These are phyloP conservation scores for Caenorhabditis zanzibari DNA, from an alignment of 2,888 invertebrate species.

Conservation along the genomic window DNA sequence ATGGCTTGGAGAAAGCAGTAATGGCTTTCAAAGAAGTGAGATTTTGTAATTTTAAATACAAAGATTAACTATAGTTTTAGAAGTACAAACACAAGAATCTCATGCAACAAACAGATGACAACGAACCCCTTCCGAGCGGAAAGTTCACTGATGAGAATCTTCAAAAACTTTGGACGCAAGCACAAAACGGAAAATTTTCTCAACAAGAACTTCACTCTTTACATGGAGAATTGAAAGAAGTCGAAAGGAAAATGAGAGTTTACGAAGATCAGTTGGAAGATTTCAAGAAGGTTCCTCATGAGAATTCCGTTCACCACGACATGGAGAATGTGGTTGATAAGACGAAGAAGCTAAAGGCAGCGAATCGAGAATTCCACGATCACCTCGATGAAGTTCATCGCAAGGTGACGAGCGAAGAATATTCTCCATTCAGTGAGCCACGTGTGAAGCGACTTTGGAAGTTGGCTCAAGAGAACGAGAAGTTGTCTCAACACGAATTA, in stretches of 20 bases:
- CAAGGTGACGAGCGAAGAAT: slow-evolving; percentile 58
- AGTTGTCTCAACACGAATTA: slow-evolving; percentile 68
- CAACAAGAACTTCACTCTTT: slow-evolving; percentile 70
- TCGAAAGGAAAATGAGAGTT: slow-evolving; percentile 64
- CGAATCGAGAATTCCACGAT: slow-evolving; percentile 57
- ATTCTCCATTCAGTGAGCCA: slow-evolving; percentile 74
- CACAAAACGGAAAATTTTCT: slow-evolving; percentile 71
- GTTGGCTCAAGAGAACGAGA: slow-evolving; percentile 69
- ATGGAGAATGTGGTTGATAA: slow-evolving; percentile 28
- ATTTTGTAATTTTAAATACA: slow-evolving; percentile 5
- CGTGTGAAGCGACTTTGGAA: slow-evolving; percentile 79
- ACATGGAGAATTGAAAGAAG: slow-evolving; percentile 70
- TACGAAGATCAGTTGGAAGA: slow-evolving; percentile 69
- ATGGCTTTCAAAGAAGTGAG: slow-evolving; percentile 79
- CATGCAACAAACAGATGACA: slow-evolving; percentile 47
- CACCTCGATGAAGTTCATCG: slow-evolving; percentile 64
- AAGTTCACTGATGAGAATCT: slow-evolving; percentile 75
- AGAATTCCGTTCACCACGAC: slow-evolving; percentile 69
- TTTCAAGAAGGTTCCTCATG: slow-evolving; percentile 71
- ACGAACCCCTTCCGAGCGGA: slow-evolving; percentile 51
- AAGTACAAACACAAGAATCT: slow-evolving; percentile 71
- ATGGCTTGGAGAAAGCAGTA: slow-evolving; percentile 76
- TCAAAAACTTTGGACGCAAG: slow-evolving; percentile 77
- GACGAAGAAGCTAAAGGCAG: slow-evolving; percentile 55
- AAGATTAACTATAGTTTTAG: slow-evolving; percentile 39